Percentiles rank a stretch among this genome's conserved stretches.
These are phyloP conservation scores for Acanthococcus lagerstroemiae DNA, from an alignment of 2,888 invertebrate species.

Conservation along the genomic window DNA sequence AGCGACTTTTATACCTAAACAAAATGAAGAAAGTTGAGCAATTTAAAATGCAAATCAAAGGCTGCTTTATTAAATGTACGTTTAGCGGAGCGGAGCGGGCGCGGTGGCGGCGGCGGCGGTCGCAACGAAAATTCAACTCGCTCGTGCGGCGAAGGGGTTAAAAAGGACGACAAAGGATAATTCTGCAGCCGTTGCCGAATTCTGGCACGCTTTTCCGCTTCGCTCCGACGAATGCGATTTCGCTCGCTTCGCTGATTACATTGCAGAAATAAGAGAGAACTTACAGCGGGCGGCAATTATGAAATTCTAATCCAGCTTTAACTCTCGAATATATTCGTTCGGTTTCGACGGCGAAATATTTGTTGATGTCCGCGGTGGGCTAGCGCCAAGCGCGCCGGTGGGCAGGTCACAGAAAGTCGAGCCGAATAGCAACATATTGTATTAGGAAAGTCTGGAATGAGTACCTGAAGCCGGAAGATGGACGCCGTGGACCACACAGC, in stretches of 20 bases:
- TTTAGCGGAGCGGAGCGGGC: constrained; percentile 2
- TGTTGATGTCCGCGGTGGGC: too few relatives aligned
- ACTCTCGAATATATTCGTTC: too few relatives aligned
- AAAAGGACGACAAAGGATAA: constrained; percentile 25
- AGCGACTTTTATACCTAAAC: constrained; percentile 25
- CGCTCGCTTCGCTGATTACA: constrained; percentile 19
- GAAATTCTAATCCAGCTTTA: constrained; percentile 20
- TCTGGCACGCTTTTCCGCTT: constrained; percentile 29
- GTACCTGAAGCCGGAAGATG: too few relatives aligned
- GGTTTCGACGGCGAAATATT: too few relatives aligned
- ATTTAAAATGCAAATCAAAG: constrained; percentile 30
- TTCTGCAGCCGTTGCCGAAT: constrained; percentile 26
- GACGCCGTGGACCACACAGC: too few relatives aligned
- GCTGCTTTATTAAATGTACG: constrained; percentile 28
- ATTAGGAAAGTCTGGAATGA: too few relatives aligned
- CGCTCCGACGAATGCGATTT: constrained; percentile 22
- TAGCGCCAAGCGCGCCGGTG: too few relatives aligned
- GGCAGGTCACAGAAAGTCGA: too few relatives aligned
- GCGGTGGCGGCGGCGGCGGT: not conserved
- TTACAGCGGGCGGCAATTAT: constrained; percentile 12
- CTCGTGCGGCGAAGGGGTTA: constrained; percentile 2
- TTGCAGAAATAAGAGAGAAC: constrained; percentile 20
- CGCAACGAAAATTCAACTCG: not conserved
- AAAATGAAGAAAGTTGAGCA: constrained; percentile 31
- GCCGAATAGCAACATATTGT: too few relatives aligned